These are phyloP conservation scores for Calosoma granatense DNA, from an alignment of 1,140 invertebrate species.

Conservation along the genomic window DNA sequence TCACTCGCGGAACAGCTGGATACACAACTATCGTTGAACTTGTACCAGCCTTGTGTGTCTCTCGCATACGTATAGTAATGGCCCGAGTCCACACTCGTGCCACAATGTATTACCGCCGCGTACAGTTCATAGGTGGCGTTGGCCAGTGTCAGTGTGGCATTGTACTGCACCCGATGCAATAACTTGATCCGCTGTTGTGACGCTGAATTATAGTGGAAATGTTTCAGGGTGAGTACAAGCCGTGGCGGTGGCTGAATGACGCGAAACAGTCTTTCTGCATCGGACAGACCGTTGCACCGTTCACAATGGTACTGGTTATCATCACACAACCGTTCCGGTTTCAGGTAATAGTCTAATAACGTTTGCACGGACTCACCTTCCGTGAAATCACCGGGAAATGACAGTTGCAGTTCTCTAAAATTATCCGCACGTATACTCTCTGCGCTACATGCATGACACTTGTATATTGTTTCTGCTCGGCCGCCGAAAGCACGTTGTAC, in stretches of 20 bases:
- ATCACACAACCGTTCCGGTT: slow-evolving; percentile 59
- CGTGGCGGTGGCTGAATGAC: slow-evolving; percentile 62
- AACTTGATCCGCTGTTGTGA: slow-evolving; percentile 62
- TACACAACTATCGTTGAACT: slow-evolving; percentile 70
- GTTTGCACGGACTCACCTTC: slow-evolving; percentile 51
- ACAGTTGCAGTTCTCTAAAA: slow-evolving; percentile 71
- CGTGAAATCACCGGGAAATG: slow-evolving; percentile 52
- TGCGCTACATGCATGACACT: slow-evolving; percentile 57
- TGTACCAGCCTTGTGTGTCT: slow-evolving; percentile 60
- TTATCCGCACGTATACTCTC: slow-evolving; percentile 61
- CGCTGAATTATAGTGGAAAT: slow-evolving; percentile 67
- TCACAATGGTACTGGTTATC: slow-evolving; percentile 77
- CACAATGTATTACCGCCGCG: slow-evolving; percentile 74
- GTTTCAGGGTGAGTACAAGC: slow-evolving; percentile 68
- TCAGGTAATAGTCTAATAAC: slow-evolving; percentile 63
- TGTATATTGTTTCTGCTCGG: slow-evolving; percentile 56
- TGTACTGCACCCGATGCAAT: slow-evolving; percentile 53
- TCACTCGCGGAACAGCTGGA: slow-evolving; percentile 47
- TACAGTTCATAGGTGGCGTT: slow-evolving; percentile 56
- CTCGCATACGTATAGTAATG: slow-evolving; percentile 79
- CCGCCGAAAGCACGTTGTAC: slow-evolving; percentile 66
- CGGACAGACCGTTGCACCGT: slow-evolving; percentile 59
- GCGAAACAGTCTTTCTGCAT: slow-evolving; percentile 62
- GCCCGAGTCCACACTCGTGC: slow-evolving; percentile 69
- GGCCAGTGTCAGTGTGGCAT: slow-evolving; percentile 44